A percentile compares a stretch with the other conserved stretches of the same genome.
Evolutionary conservation across 1,140 invertebrate species (phyloP).

Genomic region (Apis dorsata): DNA sequence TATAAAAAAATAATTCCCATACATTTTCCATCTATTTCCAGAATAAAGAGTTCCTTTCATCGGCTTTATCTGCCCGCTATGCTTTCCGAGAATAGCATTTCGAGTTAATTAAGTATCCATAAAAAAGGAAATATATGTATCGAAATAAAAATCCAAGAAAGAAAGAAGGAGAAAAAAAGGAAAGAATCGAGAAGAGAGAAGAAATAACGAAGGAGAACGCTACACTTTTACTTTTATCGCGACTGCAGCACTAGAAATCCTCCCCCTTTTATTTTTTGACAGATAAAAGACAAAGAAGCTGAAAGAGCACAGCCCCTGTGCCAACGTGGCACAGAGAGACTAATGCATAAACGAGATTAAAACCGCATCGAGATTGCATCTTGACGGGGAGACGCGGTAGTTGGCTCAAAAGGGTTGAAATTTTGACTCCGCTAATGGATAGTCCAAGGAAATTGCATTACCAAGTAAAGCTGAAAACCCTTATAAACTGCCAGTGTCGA

Average conservation of each 20-base stretch:
- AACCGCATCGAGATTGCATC: conserved; percentile 51
- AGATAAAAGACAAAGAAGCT: neutral
- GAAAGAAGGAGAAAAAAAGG: neutral
- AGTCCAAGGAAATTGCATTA: conserved; percentile 41
- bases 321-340: neutral
- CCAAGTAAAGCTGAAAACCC: conserved; percentile 33
- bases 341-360: conserved; percentile 52
- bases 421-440: conserved; percentile 43
- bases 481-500: conserved; percentile 28
- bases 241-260: neutral
- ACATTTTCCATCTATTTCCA: neutral
- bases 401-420: conserved; percentile 36
- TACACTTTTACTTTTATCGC: neutral
- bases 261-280: neutral
- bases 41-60: neutral
- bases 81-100: neutral
- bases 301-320: neutral
- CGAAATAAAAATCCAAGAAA: neutral
- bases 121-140: neutral
- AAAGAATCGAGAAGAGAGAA: neutral
- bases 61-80: neutral
- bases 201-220: neutral
- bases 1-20: neutral
- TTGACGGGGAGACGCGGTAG: conserved; percentile 22
- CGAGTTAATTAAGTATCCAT: neutral